These are phyloP conservation scores for Radopholus similis DNA, from an alignment of 1,140 invertebrate species.

Conservation along the genomic window DNA sequence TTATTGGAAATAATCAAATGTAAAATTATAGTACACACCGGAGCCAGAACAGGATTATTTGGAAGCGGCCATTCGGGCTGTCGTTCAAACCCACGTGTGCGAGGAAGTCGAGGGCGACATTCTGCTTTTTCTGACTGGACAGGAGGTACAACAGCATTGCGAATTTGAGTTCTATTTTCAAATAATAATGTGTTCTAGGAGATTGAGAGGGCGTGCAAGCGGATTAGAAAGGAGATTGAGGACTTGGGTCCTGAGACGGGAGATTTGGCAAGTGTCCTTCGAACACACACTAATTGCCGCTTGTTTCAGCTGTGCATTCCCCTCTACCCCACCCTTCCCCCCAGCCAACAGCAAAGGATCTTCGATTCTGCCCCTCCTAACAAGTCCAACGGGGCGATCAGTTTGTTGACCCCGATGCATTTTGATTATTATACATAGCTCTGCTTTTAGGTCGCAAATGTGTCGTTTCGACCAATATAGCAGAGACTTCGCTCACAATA, in stretches of 20 bases:
- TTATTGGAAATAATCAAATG: background rate
- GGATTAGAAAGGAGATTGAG: constrained; percentile 63
- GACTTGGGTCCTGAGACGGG: background rate
- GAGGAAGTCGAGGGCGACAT: constrained; percentile 28
- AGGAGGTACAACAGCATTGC: constrained; percentile 83
- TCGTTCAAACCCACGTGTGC: constrained; percentile 34
- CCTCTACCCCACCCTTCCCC: constrained; percentile 71
- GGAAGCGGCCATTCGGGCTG: constrained; percentile 26
- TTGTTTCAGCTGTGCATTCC: constrained; percentile 37
- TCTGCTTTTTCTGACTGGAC: constrained; percentile 80
- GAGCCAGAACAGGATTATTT: constrained; percentile 40
- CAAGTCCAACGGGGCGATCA: constrained; percentile 70
- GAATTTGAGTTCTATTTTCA: background rate
- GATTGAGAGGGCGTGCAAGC: constrained; percentile 73
- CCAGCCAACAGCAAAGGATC: constrained; percentile 73
- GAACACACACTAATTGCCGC: background rate
- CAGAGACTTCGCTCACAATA: constrained; percentile 86
- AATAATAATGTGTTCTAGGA: constrained; percentile 71
- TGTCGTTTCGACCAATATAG: constrained; percentile 86
- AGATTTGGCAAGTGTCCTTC: constrained; percentile 62
- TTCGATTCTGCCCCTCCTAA: constrained; percentile 68
- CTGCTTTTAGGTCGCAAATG: constrained; percentile 17
- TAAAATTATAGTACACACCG: constrained; percentile 35
- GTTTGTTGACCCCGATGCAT: constrained; percentile 15
- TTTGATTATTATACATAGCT: constrained; percentile 22